phyloP scores from a whole-genome alignment of 2,888 invertebrate species.

The Willowsia nigromaculata region DNA sequence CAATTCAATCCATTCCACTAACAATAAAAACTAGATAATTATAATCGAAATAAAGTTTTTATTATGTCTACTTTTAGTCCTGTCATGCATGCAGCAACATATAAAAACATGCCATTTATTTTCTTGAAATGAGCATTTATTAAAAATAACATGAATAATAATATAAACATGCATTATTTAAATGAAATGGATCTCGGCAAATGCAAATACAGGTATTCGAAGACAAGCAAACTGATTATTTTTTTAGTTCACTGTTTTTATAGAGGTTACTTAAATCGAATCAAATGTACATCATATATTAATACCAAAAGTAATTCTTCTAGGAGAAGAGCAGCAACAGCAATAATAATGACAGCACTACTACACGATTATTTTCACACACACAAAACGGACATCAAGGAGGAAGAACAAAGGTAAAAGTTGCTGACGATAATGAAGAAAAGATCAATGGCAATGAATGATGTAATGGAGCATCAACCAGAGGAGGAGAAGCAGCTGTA shows the following conservation, averaged over 20 bases:
- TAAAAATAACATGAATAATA: conserved; percentile 28
- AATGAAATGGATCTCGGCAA: neutral
- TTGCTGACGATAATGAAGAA: conserved; percentile 7
- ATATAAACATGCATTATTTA: conserved; percentile 25
- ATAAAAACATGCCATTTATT: conserved; percentile 53
- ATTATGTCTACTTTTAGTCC: conserved; percentile 48
- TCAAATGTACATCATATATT: neutral
- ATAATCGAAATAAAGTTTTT: conserved; percentile 63
- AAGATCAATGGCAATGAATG: conserved; percentile 41
- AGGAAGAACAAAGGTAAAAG: conserved; percentile 39
- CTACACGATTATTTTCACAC: conserved; percentile 55
- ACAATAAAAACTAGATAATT: conserved; percentile 55
- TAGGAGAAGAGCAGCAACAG: conserved; percentile 18
- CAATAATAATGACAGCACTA: conserved; percentile 40
- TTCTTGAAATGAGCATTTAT: conserved; percentile 34
- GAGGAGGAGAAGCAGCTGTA: conserved; percentile 62
- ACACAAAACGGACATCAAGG: conserved; percentile 26
- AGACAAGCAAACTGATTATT: conserved; percentile 54
- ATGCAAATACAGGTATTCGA: too few relatives aligned
- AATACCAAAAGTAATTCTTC: neutral
- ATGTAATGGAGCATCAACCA: conserved; percentile 47
- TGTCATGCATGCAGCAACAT: conserved; percentile 13
- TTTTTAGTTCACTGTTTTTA: neutral
- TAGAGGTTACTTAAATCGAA: too few relatives aligned
- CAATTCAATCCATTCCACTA: conserved; percentile 36